Percentiles rank a stretch among this genome's conserved stretches.
These are phyloP conservation scores for Axinella damicornis DNA, from an alignment of 37 sponge, comb jelly and placozoan species.

Conservation along the genomic window DNA sequence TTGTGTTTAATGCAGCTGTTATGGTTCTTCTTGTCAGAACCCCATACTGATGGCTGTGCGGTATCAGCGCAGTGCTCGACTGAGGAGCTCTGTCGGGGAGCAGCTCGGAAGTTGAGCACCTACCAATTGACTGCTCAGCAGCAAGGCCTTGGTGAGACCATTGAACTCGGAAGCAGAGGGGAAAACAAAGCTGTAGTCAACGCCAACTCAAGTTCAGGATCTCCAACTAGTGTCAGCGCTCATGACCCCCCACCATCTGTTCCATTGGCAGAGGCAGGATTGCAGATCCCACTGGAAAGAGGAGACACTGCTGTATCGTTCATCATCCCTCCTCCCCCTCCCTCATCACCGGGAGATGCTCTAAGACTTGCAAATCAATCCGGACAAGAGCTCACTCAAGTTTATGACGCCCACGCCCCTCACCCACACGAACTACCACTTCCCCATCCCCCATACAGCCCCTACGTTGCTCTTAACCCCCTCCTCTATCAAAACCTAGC, in stretches of 20 bases:
- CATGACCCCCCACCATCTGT: neutral
- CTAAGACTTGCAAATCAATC: neutral
- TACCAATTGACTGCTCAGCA: neutral
- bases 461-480: neutral
- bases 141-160: neutral
- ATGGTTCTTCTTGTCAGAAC: too few relatives aligned
- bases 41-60: too few relatives aligned
- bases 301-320: neutral
- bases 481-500: neutral
- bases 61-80: neutral
- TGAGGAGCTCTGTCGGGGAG: conserved; percentile 2
- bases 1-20: too few relatives aligned
- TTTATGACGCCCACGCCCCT: neutral
- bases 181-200: too few relatives aligned
- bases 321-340: conserved; percentile 21
- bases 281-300: neutral
- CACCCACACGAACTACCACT: neutral
- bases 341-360: conserved; percentile 25
- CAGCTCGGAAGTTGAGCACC: neutral
- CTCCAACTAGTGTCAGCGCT: neutral
- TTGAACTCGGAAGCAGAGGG: too few relatives aligned
- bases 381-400: neutral
- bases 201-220: too few relatives aligned
- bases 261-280: too few relatives aligned
- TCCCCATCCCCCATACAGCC: conserved; percentile 2